Conservation (phyloP, 2,888 invertebrate genomes). For the Blera fallax region DNA sequence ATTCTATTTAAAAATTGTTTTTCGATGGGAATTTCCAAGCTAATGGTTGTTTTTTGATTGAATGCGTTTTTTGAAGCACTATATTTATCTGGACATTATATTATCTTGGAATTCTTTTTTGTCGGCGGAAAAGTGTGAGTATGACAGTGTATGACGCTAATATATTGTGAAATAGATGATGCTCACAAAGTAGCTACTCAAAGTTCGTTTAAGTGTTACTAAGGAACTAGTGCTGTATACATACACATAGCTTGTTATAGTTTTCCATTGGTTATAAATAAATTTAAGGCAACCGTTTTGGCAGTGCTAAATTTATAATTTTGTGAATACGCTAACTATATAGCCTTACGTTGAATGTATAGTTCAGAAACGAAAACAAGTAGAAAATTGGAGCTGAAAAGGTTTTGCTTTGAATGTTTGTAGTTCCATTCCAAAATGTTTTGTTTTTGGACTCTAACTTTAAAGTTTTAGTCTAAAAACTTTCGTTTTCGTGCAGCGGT, state of each 20-base stretch:
- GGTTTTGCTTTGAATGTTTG: too few species aligned
- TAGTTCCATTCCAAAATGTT: too few species aligned
- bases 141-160: background rate
- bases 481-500: too few species aligned
- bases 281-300: background rate
- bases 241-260: background rate
- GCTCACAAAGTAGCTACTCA: background rate
- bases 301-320: background rate
- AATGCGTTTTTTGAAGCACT: background rate
- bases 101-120: conserved; percentile 18
- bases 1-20: conserved; percentile 36
- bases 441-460: too few species aligned
- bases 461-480: too few species aligned
- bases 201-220: background rate
- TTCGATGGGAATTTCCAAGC: conserved; percentile 26
- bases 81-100: background rate
- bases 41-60: conserved; percentile 13
- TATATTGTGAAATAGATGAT: background rate
- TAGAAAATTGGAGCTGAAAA: too few species aligned
- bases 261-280: conserved; percentile 1
- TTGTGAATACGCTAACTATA: background rate
- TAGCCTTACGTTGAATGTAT: too few species aligned
- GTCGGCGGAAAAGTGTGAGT: background rate
- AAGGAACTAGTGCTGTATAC: background rate
- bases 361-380: too few species aligned